These are phyloP conservation scores for Cylindroiulus punctatus DNA, from an alignment of 2,888 invertebrate genomes.

Conservation along the genomic window DNA sequence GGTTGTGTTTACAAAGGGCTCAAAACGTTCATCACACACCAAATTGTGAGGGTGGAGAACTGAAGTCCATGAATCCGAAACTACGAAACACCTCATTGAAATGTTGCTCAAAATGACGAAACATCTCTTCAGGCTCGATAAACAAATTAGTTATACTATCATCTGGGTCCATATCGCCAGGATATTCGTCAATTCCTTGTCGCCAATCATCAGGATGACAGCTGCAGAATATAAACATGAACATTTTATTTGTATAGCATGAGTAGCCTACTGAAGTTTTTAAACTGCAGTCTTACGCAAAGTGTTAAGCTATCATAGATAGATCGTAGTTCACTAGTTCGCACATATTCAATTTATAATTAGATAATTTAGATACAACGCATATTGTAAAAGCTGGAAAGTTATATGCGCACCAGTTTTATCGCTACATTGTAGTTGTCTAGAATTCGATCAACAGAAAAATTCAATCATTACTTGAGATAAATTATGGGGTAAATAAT, in stretches of 20 bases:
- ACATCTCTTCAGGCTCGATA: conserved; percentile 52
- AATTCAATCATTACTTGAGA: background rate
- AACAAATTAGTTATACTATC: conserved; percentile 23
- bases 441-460: too few species aligned
- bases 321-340: too few species aligned
- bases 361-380: too few species aligned
- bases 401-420: too few species aligned
- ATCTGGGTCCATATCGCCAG: background rate
- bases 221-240: background rate
- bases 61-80: conserved; percentile 54
- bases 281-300: too few species aligned
- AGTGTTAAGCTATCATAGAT: too few species aligned
- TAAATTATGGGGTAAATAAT: background rate
- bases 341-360: too few species aligned
- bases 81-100: conserved; percentile 50
- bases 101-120: conserved; percentile 52
- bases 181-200: background rate
- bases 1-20: background rate
- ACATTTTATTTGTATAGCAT: too few species aligned
- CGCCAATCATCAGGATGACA: background rate
- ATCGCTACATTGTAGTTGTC: too few species aligned
- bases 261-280: too few species aligned
- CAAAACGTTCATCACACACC: background rate
- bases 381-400: too few species aligned
- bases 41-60: background rate